Base-by-base conservation (phyloP, 2,888 invertebrate genomes). In the Spialia ferax region DNA sequence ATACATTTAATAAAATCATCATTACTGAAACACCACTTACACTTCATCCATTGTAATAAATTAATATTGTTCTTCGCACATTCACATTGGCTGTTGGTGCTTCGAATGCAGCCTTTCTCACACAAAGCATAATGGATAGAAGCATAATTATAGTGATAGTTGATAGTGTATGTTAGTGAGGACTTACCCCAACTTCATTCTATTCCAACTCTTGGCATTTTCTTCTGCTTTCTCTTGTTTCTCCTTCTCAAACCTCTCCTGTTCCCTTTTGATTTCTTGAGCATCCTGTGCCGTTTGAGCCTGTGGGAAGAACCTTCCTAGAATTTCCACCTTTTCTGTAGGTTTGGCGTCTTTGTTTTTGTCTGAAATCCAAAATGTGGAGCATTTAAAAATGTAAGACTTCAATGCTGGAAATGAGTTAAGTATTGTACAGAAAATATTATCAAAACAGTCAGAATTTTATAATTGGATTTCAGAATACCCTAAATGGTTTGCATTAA, bases 181-280 rank as follows among this genome's bases (percentile, higher is more conserved):
- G 10, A n/a, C 73, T 75, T 83, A 95, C 95, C 95, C 95, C 64
- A 95, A 94, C 83, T 97, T 97, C 95, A 96, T 96, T 73, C 95
- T 94, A 74, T 94, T 95, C 95, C 96, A 96, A 74, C 96, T 95
- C 63, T 95, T 95, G 75, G 96, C 95, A 79, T 96, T 95, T 77
- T 95, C 95, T 76, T 96, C 84, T 75, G 91, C 74, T 83, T 94
- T 93, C 71, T 95, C 94, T 72, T 94, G 89, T 54, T 89, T 89
- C 73, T 94, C 93, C 70, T 95, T 94, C 66, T 95, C 94, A 80
- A 94, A 92, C 48, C 84, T 84, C 70, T 94, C 93, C 64, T 95
- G 95, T 70, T 95, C 95, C 56, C 94, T 91, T 73, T 94, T 92
- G 23, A 95, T 90, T 71, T 94, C 92, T 70, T 93, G 91, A 50